Percentiles rank a stretch among this genome's conserved stretches.
phyloP scores from a whole-genome alignment of 2,888 invertebrate genomes.

The Scaptomyza reducta region DNA sequence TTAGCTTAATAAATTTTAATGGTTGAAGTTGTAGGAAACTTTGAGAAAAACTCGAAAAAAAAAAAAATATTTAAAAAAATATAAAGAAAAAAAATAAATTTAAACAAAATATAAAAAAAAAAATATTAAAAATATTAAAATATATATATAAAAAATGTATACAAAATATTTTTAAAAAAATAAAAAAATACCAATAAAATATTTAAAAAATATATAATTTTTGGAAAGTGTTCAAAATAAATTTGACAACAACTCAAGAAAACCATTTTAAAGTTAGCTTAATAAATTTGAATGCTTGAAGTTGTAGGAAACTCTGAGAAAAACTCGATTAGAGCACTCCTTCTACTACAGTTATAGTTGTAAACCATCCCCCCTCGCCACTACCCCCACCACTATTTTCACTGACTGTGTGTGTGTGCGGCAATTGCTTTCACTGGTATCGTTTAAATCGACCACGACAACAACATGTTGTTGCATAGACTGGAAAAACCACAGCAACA shows the following conservation, averaged over 20 bases:
- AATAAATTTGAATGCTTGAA: not conserved
- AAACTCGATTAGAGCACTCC: slow-evolving; percentile 2
- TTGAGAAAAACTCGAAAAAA: not conserved
- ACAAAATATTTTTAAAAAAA: not conserved
- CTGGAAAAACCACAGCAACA: slow-evolving; percentile 68
- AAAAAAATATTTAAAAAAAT: too few relatives aligned
- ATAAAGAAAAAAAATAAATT: too few relatives aligned
- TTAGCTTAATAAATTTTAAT: not conserved
- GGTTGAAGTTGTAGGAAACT: slow-evolving; percentile 10
- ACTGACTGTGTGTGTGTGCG: not conserved
- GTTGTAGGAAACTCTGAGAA: slow-evolving; percentile 8
- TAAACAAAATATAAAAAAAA: too few relatives aligned
- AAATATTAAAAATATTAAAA: too few relatives aligned
- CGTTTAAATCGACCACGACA: slow-evolving; percentile 59
- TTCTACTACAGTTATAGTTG: not conserved
- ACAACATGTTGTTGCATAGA: slow-evolving; percentile 44
- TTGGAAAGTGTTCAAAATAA: too few relatives aligned
- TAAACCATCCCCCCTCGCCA: not conserved
- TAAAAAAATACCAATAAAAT: too few relatives aligned
- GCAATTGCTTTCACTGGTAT: slow-evolving; percentile 68
- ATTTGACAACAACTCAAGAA: too few relatives aligned
- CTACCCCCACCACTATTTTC: not conserved
- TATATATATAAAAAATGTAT: not conserved
- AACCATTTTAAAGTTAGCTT: not conserved
- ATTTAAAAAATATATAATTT: not conserved